Evolutionary conservation across 2,797 vertebrate species (phyloP).

Genomic region (Onychomys arenicola): DNA sequence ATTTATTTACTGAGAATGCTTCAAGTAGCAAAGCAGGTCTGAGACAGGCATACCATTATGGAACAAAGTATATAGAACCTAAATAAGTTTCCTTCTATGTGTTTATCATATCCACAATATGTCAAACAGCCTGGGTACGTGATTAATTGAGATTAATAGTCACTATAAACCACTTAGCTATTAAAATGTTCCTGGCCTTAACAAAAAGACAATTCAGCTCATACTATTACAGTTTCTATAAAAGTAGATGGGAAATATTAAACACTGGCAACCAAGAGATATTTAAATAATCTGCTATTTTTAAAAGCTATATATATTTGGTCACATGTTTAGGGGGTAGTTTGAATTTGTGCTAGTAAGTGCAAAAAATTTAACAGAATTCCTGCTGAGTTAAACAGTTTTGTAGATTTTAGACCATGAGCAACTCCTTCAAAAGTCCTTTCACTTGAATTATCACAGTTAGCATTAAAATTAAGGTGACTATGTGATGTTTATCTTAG

Average conservation of each 20-base stretch:
- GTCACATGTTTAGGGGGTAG: not conserved
- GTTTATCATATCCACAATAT: not conserved
- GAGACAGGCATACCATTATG: not conserved
- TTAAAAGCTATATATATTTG: slow-evolving; percentile 23
- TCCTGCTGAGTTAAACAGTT: not conserved
- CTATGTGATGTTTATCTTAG: not conserved
- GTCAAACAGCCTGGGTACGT: not conserved
- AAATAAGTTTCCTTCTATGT: not conserved
- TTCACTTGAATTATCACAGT: not conserved
- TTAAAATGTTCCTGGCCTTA: slow-evolving; percentile 3
- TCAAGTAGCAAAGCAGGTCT: not conserved
- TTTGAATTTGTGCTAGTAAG: not conserved
- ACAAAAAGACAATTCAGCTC: not conserved
- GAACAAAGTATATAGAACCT: not conserved
- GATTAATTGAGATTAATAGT: not conserved
- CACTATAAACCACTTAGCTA: not conserved
- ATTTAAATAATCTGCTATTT: slow-evolving; percentile 14
- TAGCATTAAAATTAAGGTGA: not conserved
- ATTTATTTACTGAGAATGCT: slow-evolving; percentile 1
- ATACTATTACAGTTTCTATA: not conserved
- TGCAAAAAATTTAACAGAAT: not conserved
- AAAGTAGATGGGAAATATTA: slow-evolving; percentile 24
- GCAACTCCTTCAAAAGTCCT: not conserved
- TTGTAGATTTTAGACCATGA: not conserved
- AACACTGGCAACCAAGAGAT: not conserved